Conservation (phyloP, 2,888 invertebrate species). For the Chymomyza amoena region DNA sequence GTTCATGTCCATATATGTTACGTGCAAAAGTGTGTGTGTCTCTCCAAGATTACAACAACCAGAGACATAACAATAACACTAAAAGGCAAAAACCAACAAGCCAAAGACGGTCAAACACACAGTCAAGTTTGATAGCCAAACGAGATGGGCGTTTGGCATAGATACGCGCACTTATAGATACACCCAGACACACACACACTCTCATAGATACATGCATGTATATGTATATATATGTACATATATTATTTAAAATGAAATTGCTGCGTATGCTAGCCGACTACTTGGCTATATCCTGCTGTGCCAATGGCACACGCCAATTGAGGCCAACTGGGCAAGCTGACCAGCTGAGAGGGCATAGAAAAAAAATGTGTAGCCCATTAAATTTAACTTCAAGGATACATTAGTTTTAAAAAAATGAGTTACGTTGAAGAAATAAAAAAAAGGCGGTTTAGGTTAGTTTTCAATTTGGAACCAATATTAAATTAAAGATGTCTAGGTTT, state of each 20-base stretch:
- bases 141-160: slow-evolving; percentile 30
- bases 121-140: slow-evolving; percentile 3
- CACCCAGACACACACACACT: not conserved
- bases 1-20: too few species aligned
- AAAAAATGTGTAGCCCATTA: not conserved
- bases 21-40: slow-evolving; percentile 12
- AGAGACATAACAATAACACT: slow-evolving; percentile 56
- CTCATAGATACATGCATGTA: not conserved
- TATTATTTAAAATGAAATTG: slow-evolving; percentile 11
- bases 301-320: slow-evolving; percentile 34
- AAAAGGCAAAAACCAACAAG: slow-evolving; percentile 34
- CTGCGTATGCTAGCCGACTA: slow-evolving; percentile 7
- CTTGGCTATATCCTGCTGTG: slow-evolving; percentile 30
- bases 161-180: slow-evolving; percentile 38
- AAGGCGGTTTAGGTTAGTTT: too few species aligned
- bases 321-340: slow-evolving; percentile 23
- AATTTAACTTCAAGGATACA: not conserved
- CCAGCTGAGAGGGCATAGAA: not conserved
- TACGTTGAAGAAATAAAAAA: too few species aligned
- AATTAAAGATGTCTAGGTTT: not conserved
- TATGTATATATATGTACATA: not conserved
- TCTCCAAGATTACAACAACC: slow-evolving; percentile 29
- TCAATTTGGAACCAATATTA: not conserved
- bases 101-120: slow-evolving; percentile 1
- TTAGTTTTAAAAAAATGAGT: not conserved